Base-by-base conservation (phyloP, 2,888 invertebrate species). In the Acrobasis repandana region DNA sequence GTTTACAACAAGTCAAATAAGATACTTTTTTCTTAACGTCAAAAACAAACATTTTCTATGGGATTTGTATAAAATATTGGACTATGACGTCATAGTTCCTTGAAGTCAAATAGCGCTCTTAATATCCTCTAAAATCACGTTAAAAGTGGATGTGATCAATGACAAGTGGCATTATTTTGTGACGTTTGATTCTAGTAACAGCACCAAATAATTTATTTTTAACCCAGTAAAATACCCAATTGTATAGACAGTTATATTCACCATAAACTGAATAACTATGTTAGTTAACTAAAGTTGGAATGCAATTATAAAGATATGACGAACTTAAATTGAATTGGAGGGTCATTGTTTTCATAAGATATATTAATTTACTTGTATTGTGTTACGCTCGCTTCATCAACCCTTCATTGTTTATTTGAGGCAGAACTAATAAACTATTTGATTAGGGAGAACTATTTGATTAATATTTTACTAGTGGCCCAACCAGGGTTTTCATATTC, bases 351-450 rank as follows among this genome's bases (percentile, higher is more conserved):
- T 36, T 16, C 52, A 20, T 18, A 36, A 54, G 38, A 18, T 54
- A 54, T 36, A 20, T 38, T 43, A 38, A 43, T 54, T 18, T 43
- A 38, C 20, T 54, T 38, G 54, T 54, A 43, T 54, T 43, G 36
- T 54, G 38, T 38, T 54, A 15, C 54, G 54, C 20, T 38, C 38
- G 54, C 54, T 54, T 54, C 54, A 54, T 54, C 20, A 54, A 54
- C 54, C 38, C 38, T 54, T 36, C 18, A 38, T 10, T 36, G 36
- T 11, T 54, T 54, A 20, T 36, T 16, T 54, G 18, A 14, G 1
- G 20, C 49, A 38, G 43, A 54, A 8, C 38, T 38, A 38, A 54
- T n/a, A 43, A 54, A 54, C 52, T 38, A 34, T 51, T 51, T 10
- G n/a, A 15, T 33, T 51, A 14, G 51, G 8, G 51, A 34, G 51